Evolutionary conservation across 2,888 invertebrate genomes (phyloP).

Genomic region (Drosophila phalerata): DNA sequence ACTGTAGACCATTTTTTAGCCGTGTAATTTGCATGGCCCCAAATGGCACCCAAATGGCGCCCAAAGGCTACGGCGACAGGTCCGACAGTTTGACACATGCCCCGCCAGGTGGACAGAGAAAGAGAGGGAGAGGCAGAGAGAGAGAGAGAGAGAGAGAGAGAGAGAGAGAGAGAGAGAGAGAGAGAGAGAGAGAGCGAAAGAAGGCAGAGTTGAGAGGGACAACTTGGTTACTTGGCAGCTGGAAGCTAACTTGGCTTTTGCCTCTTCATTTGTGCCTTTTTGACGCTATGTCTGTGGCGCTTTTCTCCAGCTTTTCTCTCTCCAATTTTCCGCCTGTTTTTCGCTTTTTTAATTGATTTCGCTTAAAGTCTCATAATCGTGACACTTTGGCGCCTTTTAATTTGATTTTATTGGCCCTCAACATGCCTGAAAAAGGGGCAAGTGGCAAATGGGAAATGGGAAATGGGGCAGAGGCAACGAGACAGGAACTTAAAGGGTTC

Average conservation of each 20-base stretch:
- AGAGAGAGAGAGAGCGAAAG: background rate
- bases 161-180: background rate
- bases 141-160: background rate
- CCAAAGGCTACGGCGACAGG: conserved; percentile 36
- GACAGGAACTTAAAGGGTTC: conserved; percentile 18
- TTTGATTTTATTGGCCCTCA: conserved; percentile 79
- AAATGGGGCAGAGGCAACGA: conserved; percentile 4
- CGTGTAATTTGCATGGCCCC: conserved; percentile 70
- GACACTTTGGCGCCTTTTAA: conserved; percentile 82
- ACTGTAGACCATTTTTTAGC: conserved; percentile 62
- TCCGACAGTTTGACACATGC: conserved; percentile 69
- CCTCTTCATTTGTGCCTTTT: conserved; percentile 28
- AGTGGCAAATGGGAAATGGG: no score
- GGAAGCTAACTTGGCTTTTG: conserved; percentile 38
- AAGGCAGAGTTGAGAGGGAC: background rate
- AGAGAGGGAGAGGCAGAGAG: background rate
- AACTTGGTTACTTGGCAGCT: conserved; percentile 2
- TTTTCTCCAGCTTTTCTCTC: background rate
- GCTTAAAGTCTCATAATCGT: conserved; percentile 78
- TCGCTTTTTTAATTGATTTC: conserved; percentile 77
- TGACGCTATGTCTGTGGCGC: conserved; percentile 1
- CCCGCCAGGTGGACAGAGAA: conserved; percentile 22
- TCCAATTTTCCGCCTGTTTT: conserved; percentile 10
- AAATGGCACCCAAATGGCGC: conserved; percentile 63
- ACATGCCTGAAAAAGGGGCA: conserved; percentile 48